Evolutionary conservation across 2,888 invertebrate species (phyloP).

Genomic region (Eilema sororculum): DNA sequence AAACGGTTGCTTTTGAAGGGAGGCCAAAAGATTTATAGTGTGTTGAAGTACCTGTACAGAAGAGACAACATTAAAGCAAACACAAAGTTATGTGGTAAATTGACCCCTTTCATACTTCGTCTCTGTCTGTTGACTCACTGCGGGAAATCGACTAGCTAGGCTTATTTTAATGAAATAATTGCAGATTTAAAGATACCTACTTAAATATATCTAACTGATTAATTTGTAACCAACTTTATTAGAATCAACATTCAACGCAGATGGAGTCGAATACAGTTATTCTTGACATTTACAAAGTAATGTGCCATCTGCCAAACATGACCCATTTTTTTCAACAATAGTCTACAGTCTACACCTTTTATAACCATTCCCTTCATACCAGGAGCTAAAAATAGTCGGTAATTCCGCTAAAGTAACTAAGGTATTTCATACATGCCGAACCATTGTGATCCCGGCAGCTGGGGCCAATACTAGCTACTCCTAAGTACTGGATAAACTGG

Average conservation of each 20-base stretch:
- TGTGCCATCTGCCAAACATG: slow-evolving; percentile 15
- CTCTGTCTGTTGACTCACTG: not conserved
- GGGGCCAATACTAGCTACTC: slow-evolving; percentile 30
- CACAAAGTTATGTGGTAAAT: too few relatives aligned
- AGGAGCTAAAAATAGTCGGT: slow-evolving; percentile 19
- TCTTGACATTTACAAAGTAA: not conserved
- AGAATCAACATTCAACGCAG: not conserved
- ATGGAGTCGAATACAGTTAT: not conserved
- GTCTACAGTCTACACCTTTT: not conserved
- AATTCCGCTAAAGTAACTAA: slow-evolving; percentile 18
- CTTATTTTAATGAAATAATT: not conserved
- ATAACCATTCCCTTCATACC: not conserved
- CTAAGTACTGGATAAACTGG: slow-evolving; percentile 64
- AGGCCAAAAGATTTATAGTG: too few relatives aligned
- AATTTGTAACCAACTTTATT: not conserved
- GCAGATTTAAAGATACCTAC: not conserved
- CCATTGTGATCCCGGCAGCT: slow-evolving; percentile 40
- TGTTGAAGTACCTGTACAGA: too few relatives aligned
- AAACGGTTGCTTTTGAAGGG: too few relatives aligned
- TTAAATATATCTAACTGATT: not conserved
- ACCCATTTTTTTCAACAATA: slow-evolving; percentile 6
- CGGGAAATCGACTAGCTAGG: not conserved
- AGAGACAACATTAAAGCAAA: too few relatives aligned
- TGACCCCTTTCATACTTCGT: too few relatives aligned
- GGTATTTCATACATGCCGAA: slow-evolving; percentile 36